Base-by-base conservation (phyloP, 2,888 invertebrate species). In the Syrista parreyssii region DNA sequence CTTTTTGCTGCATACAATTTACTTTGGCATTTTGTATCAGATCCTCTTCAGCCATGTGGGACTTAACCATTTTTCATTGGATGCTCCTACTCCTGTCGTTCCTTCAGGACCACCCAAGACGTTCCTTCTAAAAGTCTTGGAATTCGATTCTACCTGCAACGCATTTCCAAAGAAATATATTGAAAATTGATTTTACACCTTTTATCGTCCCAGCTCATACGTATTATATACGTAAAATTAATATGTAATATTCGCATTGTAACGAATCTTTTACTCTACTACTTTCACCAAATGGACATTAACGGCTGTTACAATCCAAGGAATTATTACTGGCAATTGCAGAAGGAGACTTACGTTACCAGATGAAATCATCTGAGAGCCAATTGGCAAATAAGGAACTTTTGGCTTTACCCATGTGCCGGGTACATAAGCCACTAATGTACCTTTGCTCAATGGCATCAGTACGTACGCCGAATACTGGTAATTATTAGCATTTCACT, bases 401-500 rank as follows among this genome's bases (percentile, higher is more conserved):
- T 40, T 55, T 55, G 23, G 55, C 23, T 15, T 55, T 9, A 2
- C 1, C 1, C 9, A 23, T 55, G 55, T 55, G 23, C 55, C 23
- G 9, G 6, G 55, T 55, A 55, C 2, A 55, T 55, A 55, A 9
- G 55, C 55, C 55, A 23, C 55, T 55, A 55, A 55, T 55, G 23
- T 55, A 55, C 0, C 55, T 55, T 55, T 23, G 55, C 6, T 55
- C 2, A 1, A 55, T 23, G 55, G 55, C 23, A 55, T 23, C 23
- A 55, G 55, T 55, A 55, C 55, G 9, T 55, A 55, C 23, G 55
- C 23, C 55, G 35, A 74, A 76, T 71, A 12, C 36, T 74, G 35
- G 77, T 82, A 88, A 88, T 88, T 87, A 87, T 82, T 55, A 82
- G 83, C 85, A 86, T 87, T 87, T 88, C 87, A 83, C 87, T 83